Percentiles rank a stretch among this genome's conserved stretches.
phyloP scores from a whole-genome alignment of 2,113 vertebrate genomes.

The Setophaga kirtlandii region DNA sequence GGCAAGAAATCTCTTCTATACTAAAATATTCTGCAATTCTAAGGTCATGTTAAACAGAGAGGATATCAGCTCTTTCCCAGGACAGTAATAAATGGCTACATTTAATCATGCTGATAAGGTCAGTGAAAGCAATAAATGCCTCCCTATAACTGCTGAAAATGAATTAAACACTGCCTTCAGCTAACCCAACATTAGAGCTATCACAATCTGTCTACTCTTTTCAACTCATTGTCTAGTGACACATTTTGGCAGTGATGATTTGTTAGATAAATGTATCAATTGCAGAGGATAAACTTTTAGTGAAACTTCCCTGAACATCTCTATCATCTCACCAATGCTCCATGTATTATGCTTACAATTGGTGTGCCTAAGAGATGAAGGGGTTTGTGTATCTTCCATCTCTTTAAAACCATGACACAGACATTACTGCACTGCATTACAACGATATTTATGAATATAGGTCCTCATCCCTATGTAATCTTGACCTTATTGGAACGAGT shows the following conservation, averaged over 20 bases:
- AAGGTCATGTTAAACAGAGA: neutral
- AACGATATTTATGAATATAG: neutral
- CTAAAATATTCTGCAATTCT: neutral
- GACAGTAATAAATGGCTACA: neutral
- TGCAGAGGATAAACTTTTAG: neutral
- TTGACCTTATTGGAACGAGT: neutral
- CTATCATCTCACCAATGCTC: neutral
- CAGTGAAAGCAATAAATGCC: neutral
- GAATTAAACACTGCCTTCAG: neutral
- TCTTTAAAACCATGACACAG: neutral
- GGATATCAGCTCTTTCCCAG: neutral
- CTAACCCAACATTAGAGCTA: neutral
- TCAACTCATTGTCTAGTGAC: neutral
- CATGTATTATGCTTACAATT: neutral
- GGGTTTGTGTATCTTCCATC: neutral
- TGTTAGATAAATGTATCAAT: neutral
- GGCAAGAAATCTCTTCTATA: neutral
- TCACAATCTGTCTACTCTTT: neutral
- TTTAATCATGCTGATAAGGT: neutral
- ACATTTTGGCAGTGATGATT: neutral
- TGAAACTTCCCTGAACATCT: neutral
- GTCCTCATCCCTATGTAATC: neutral
- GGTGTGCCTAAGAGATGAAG: neutral
- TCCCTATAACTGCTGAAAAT: neutral
- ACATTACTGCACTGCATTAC: neutral